Evolutionary conservation across 2,113 vertebrate species (phyloP).

Genomic region (Hippocampus mohnikei): DNA sequence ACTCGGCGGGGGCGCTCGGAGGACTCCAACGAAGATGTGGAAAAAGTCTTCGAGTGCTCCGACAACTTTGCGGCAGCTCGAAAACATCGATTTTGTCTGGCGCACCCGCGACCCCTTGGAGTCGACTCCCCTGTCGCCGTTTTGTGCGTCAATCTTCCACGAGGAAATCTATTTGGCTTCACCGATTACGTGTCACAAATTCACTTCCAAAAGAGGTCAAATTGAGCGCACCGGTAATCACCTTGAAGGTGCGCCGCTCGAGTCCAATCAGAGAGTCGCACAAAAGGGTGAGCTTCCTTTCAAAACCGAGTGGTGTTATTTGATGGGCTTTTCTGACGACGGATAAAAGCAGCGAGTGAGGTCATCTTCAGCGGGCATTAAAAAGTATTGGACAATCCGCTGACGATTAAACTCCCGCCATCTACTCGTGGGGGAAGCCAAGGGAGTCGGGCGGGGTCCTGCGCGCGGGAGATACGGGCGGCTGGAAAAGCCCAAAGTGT

Average conservation of each 20-base stretch:
- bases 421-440: slow-evolving; percentile 51
- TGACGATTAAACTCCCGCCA: slow-evolving; percentile 65
- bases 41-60: slow-evolving; percentile 40
- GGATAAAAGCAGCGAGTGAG: slow-evolving; percentile 53
- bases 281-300: slow-evolving; percentile 56
- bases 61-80: slow-evolving; percentile 31
- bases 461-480: slow-evolving; percentile 60
- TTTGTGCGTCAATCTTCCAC: slow-evolving; percentile 24
- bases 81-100: slow-evolving; percentile 33
- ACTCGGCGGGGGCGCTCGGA: slow-evolving; percentile 34
- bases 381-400: slow-evolving; percentile 57
- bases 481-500: slow-evolving; percentile 51
- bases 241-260: slow-evolving; percentile 58
- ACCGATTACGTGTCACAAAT: slow-evolving; percentile 52
- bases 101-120: neutral
- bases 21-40: slow-evolving; percentile 68
- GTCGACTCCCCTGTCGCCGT: neutral
- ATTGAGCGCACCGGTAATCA: slow-evolving; percentile 54
- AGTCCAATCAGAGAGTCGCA: slow-evolving; percentile 61
- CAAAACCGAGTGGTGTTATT: slow-evolving; percentile 46
- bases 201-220: slow-evolving; percentile 60
- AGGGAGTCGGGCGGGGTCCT: slow-evolving; percentile 29
- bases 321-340: slow-evolving; percentile 61
- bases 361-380: slow-evolving; percentile 66
- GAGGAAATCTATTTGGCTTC: slow-evolving; percentile 45